Evolutionary conservation across 2,113 vertebrate genomes (phyloP).

Genomic region (Hiodon alosoides): DNA sequence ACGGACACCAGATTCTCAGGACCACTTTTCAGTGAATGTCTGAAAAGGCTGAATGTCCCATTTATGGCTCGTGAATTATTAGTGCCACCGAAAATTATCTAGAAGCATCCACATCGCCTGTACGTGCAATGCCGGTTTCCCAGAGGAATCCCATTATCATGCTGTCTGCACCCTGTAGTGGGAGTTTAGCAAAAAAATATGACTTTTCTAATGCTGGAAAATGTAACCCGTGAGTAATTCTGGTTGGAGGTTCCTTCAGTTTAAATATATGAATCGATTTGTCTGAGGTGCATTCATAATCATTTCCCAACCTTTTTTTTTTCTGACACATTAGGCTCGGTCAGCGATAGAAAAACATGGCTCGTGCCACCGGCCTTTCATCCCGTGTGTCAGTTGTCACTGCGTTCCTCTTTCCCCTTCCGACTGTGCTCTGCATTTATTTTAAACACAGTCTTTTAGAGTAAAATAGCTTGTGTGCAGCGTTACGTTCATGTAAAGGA

Average conservation of each 20-base stretch:
- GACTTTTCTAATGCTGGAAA: neutral
- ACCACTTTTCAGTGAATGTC: too few relatives aligned
- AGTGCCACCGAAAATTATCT: too few relatives aligned
- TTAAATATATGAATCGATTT: neutral
- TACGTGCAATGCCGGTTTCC: neutral
- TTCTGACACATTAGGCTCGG: neutral
- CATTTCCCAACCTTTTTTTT: too few relatives aligned
- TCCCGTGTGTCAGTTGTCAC: too few relatives aligned
- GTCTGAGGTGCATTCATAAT: neutral
- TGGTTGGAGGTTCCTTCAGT: neutral
- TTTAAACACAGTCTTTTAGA: conserved; percentile 39
- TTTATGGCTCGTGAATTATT: too few relatives aligned
- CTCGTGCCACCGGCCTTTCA: too few relatives aligned
- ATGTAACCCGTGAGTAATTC: neutral
- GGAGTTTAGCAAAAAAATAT: neutral
- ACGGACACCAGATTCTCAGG: too few relatives aligned
- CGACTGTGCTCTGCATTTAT: neutral
- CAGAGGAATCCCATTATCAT: neutral
- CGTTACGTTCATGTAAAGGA: conserved; percentile 47
- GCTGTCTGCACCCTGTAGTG: neutral
- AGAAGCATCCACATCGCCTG: neutral
- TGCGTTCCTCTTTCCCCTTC: neutral
- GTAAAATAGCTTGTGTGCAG: conserved; percentile 48
- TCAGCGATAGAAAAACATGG: neutral
- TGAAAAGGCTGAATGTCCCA: too few relatives aligned